phyloP scores from a whole-genome alignment of 1,140 invertebrate species.

The Charaxes varanes region DNA sequence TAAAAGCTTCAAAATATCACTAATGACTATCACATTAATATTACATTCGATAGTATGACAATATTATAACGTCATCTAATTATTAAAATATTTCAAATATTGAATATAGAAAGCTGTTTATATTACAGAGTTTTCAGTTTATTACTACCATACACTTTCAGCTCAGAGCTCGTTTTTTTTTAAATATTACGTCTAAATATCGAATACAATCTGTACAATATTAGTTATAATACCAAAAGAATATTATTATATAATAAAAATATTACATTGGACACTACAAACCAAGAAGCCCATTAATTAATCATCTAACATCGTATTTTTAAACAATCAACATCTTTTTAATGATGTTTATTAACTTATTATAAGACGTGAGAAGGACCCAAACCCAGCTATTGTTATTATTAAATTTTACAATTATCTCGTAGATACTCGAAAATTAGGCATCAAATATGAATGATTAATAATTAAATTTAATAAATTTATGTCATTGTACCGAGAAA shows the following conservation, averaged over 20 bases:
- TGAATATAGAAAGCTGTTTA: slow-evolving; percentile 14
- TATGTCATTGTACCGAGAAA: background rate
- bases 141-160: slow-evolving; percentile 56
- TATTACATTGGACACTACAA: slow-evolving; percentile 5
- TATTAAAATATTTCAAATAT: background rate
- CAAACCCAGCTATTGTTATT: slow-evolving; percentile 44
- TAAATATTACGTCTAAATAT: slow-evolving; percentile 1
- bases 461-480: background rate
- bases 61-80: slow-evolving; percentile 5
- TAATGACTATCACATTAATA: slow-evolving; percentile 17
- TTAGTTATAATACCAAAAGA: slow-evolving; percentile 8
- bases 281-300: slow-evolving; percentile 1
- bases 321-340: slow-evolving; percentile 8
- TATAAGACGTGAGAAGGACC: slow-evolving; percentile 30
- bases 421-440: slow-evolving; percentile 8
- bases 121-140: slow-evolving; percentile 38
- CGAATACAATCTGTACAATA: slow-evolving; percentile 5
- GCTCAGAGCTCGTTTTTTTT: slow-evolving; percentile 25
- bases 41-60: slow-evolving; percentile 4
- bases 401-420: slow-evolving; percentile 19
- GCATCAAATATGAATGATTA: slow-evolving; percentile 40
- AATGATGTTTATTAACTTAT: slow-evolving; percentile 14
- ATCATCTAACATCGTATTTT: too few relatives aligned
- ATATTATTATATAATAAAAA: slow-evolving; percentile 13
- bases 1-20: slow-evolving; percentile 15